These are phyloP conservation scores for Amphimallon solstitiale DNA, from an alignment of 2,888 invertebrate species.

Conservation along the genomic window DNA sequence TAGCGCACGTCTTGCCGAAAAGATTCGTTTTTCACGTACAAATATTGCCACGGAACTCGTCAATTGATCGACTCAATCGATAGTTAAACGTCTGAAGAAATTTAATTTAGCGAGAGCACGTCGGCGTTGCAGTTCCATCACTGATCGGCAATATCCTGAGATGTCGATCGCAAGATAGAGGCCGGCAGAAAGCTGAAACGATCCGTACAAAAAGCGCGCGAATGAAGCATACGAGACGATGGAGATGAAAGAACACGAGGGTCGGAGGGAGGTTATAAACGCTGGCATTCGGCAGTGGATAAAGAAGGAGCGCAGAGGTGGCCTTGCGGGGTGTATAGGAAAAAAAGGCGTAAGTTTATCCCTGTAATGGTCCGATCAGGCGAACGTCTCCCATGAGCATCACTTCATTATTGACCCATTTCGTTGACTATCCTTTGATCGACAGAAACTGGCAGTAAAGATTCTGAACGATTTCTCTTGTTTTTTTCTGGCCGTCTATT, in stretches of 20 bases:
- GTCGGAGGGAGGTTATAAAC: slow-evolving; percentile 16
- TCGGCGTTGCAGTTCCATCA: slow-evolving; percentile 49
- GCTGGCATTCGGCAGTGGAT: slow-evolving; percentile 39
- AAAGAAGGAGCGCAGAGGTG: slow-evolving; percentile 38
- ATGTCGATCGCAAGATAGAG: slow-evolving; percentile 19
- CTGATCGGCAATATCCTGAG: slow-evolving; percentile 58
- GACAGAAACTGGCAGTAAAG: slow-evolving; percentile 38
- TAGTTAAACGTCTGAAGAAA: slow-evolving; percentile 49
- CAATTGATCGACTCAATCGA: slow-evolving; percentile 44
- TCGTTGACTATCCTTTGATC: slow-evolving; percentile 40
- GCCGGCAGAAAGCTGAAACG: neutral
- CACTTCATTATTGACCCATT: slow-evolving; percentile 59
- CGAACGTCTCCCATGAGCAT: slow-evolving; percentile 58
- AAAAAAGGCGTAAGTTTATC: slow-evolving; percentile 45
- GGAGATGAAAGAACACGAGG: slow-evolving; percentile 5
- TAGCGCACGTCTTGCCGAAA: neutral
- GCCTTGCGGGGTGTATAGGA: slow-evolving; percentile 28
- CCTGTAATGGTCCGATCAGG: slow-evolving; percentile 57
- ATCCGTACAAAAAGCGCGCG: slow-evolving; percentile 5
- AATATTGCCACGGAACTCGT: slow-evolving; percentile 24
- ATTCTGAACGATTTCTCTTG: slow-evolving; percentile 3
- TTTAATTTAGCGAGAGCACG: slow-evolving; percentile 53
- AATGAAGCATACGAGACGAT: slow-evolving; percentile 1
- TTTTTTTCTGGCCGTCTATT: slow-evolving; percentile 9
- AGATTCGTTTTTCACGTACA: slow-evolving; percentile 7